Conservation (phyloP, 2,797 vertebrate species). For the Sebastes minor region DNA sequence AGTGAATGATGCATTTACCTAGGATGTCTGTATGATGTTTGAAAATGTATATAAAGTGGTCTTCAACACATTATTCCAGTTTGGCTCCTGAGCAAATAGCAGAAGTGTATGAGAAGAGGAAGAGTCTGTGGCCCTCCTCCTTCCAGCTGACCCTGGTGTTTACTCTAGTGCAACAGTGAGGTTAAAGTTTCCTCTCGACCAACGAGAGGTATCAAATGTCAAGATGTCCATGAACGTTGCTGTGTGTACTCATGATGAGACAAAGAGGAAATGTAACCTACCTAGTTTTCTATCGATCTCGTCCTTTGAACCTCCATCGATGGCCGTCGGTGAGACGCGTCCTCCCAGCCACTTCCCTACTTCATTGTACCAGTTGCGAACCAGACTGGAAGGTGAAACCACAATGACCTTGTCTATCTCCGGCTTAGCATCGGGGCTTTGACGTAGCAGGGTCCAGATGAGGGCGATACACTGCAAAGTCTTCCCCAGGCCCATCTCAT, state of each 20-base stretch:
- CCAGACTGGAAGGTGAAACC: slow-evolving; percentile 96
- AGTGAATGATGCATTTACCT: background rate
- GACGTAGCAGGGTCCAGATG: slow-evolving; percentile 94
- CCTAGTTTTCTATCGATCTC: slow-evolving; percentile 92
- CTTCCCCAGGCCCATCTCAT: slow-evolving; percentile 98
- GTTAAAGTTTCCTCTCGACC: background rate
- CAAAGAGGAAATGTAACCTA: slow-evolving; percentile 47
- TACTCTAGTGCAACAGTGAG: background rate
- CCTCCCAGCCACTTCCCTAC: slow-evolving; percentile 95
- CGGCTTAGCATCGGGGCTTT: slow-evolving; percentile 91
- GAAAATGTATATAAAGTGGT: background rate
- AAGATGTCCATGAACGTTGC: background rate
- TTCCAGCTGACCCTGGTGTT: background rate
- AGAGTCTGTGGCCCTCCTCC: background rate
- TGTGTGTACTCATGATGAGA: background rate
- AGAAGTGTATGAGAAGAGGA: background rate
- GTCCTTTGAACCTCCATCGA: slow-evolving; percentile 94
- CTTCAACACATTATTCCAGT: background rate
- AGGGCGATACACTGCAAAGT: slow-evolving; percentile 95
- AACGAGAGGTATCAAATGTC: background rate
- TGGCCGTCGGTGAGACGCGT: slow-evolving; percentile 90
- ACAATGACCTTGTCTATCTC: slow-evolving; percentile 95
- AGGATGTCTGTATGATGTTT: background rate
- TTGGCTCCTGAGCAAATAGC: background rate
- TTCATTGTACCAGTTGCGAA: slow-evolving; percentile 98